Conservation (phyloP, 2,888 invertebrate species). For the Cephus sareptanus region DNA sequence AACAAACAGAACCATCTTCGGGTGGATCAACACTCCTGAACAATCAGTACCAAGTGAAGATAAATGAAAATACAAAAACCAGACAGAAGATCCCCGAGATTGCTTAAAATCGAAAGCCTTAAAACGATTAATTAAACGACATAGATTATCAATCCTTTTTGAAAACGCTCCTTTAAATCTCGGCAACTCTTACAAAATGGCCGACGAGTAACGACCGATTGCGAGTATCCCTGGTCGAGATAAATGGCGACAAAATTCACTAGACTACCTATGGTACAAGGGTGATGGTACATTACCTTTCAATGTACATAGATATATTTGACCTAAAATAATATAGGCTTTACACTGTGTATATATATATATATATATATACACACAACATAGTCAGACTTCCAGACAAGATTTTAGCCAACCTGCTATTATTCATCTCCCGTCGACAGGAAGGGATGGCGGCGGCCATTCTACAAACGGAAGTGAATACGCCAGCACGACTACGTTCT, state of each 20-base stretch:
- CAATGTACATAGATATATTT: neutral
- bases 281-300: neutral
- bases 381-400: neutral
- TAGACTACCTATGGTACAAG: neutral
- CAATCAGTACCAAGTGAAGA: neutral
- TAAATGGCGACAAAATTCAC: neutral
- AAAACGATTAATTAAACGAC: neutral
- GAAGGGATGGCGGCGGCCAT: neutral
- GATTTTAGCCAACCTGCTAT: neutral
- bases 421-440: neutral
- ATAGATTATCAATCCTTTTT: neutral
- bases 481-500: neutral
- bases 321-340: neutral
- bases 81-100: neutral
- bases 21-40: neutral
- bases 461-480: neutral
- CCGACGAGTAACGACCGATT: neutral
- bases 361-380: neutral
- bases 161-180: neutral
- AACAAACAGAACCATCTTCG: too few species aligned
- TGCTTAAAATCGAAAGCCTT: neutral
- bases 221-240: neutral
- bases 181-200: neutral
- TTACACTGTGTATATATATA: neutral
- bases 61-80: neutral